A percentile compares a stretch with the other conserved stretches of the same genome.
These are phyloP conservation scores for Drosophila kurseongensis DNA, from an alignment of 1,140 invertebrate species.

Conservation along the genomic window DNA sequence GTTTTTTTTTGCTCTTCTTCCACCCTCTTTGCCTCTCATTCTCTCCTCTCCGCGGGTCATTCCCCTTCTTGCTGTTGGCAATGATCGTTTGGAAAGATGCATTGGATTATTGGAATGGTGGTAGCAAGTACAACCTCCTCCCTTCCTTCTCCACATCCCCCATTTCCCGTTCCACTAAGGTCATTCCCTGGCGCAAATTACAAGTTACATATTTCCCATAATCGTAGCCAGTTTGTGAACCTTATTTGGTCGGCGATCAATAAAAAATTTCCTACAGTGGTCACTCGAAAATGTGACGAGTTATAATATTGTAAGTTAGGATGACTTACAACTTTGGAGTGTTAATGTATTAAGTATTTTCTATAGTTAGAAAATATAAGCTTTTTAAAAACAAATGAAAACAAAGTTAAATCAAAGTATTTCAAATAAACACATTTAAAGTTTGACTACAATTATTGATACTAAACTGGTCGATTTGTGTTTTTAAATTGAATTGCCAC, in stretches of 20 bases:
- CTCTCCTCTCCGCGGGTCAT: constrained; percentile 15
- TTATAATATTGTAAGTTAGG: too few species aligned
- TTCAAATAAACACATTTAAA: too few species aligned
- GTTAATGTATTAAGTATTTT: too few species aligned
- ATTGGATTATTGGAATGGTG: constrained; percentile 22
- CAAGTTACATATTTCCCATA: constrained; percentile 19
- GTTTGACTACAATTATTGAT: too few species aligned
- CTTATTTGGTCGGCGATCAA: neutral
- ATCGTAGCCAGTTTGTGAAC: constrained; percentile 4
- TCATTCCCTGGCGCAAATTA: constrained; percentile 26
- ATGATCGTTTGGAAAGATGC: constrained; percentile 24
- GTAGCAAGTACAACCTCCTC: neutral
- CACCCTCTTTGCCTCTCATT: neutral
- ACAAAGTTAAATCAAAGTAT: too few species aligned
- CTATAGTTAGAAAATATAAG: too few species aligned
- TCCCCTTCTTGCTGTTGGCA: constrained; percentile 33
- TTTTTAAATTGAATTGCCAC: too few species aligned
- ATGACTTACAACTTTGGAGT: too few species aligned
- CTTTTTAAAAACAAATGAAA: too few species aligned
- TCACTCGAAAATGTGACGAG: too few species aligned
- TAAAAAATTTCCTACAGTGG: neutral
- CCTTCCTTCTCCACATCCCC: neutral
- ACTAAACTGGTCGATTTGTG: too few species aligned
- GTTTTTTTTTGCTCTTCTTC: neutral
- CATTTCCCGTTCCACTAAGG: constrained; percentile 7